Evolutionary conservation across 1,140 invertebrate genomes (phyloP), one percentile per base, ranked within the genome.

Genomic region (Drosophila watanabei): DNA sequence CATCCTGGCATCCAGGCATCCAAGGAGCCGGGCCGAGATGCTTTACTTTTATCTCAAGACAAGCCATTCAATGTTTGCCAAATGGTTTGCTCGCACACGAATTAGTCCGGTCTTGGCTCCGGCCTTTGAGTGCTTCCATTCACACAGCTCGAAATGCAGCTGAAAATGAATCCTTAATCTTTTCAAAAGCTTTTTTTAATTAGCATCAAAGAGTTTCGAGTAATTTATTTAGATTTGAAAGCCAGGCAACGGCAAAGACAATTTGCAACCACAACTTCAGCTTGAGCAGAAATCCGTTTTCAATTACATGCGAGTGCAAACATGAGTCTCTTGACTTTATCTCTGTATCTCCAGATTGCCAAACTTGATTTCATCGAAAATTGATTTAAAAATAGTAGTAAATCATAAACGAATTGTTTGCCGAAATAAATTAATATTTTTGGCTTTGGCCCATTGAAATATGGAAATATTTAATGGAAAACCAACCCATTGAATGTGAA

Each of bases 401-500:
- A 58, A 51, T 35, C 35, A 59, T 73, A 58, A 65, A 54, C 52
- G 59, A 69, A 75, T 75, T 75, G 62, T 52, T 32, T 56, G 35
- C 10, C 5, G 41, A 43, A 57, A 69, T 56, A 69, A 58, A 76
- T 76, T 37, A 61, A 72, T 73, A 73, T 30, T 35, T 35, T 6
- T 61, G 39, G 32, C 16, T 43, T 35, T 32, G 66, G 20, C 20
- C 46, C 51, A 75, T 73, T 39, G 46, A 52, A 75, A 61, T 61
- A 73, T 66, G 76, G 39, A 57, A 78, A 70, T 39, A 39, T 78
- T 78, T 62, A 69, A 78, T 78, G 54, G 60, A 77, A 77, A 65
- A 46, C 18, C 57, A 57, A 52, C 10, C 39, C 32, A 66, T 70
- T 57, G 33, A 71, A 46, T 13, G 28, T 13, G 51, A 18, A 13